Percentiles rank a stretch among this genome's conserved stretches.
These are phyloP conservation scores for Ostrea denselamellosa DNA, from an alignment of 1,140 invertebrate genomes.

Conservation along the genomic window DNA sequence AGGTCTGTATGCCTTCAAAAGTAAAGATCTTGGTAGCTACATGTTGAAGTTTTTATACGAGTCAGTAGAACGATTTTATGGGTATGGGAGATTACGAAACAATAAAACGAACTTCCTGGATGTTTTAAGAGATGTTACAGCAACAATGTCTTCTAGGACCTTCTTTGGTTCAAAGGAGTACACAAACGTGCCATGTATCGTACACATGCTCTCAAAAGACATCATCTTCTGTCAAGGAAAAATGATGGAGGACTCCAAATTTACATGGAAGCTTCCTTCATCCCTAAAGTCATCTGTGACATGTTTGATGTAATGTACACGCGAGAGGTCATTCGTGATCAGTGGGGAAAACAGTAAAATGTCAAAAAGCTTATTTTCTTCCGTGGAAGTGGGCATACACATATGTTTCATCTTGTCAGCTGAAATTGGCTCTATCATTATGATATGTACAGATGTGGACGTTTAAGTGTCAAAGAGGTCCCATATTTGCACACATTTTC, in stretches of 20 bases:
- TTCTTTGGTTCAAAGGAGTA: neutral
- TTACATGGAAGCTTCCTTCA: neutral
- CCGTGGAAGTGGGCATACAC: neutral
- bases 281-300: neutral
- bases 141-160: neutral
- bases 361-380: neutral
- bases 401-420: neutral
- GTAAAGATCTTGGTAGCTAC: neutral
- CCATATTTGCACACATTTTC: too few species aligned
- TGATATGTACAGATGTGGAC: too few species aligned
- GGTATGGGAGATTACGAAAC: neutral
- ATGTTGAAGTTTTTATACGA: neutral
- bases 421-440: too few species aligned
- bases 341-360: neutral
- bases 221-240: neutral
- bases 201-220: conserved; percentile 1
- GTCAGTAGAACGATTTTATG: conserved; percentile 2
- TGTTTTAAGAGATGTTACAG: neutral
- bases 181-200: neutral
- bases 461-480: too few species aligned
- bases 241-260: neutral
- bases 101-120: neutral
- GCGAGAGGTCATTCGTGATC: too few species aligned
- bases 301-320: neutral
- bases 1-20: neutral